Percentiles rank a stretch among this genome's conserved stretches.
Evolutionary conservation across 2,888 invertebrate species (phyloP).

Genomic region (Synanthedon andrenaeformis): DNA sequence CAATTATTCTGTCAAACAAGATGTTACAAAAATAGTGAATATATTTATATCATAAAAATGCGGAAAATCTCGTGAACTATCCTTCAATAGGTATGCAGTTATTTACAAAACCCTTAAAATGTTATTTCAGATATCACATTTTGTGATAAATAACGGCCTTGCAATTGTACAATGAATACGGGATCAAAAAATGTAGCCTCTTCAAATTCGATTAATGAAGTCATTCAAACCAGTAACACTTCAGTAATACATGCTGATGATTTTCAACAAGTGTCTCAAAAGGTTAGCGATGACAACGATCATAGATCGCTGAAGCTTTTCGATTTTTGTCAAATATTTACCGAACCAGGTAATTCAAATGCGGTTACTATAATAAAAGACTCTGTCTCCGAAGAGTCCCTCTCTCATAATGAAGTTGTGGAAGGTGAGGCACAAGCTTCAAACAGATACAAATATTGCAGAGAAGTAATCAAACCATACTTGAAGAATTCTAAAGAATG

Average conservation of each 20-base stretch:
- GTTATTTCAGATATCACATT: no score
- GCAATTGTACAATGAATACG: no score
- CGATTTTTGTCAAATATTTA: slow-evolving; percentile 21
- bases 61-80: no score
- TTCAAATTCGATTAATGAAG: background rate
- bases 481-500: slow-evolving; percentile 17
- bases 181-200: background rate
- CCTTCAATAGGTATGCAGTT: no score
- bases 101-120: no score
- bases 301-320: slow-evolving; percentile 15
- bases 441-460: slow-evolving; percentile 23
- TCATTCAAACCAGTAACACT: background rate
- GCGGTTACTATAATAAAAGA: slow-evolving; percentile 21
- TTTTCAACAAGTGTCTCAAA: background rate
- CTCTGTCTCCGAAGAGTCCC: slow-evolving; percentile 20
- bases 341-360: slow-evolving; percentile 17
- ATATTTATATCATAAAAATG: no score
- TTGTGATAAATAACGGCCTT: no score
- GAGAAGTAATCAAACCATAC: slow-evolving; percentile 31
- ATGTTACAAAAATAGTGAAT: no score
- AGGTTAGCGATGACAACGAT: slow-evolving; percentile 8
- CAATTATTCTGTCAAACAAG: no score
- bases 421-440: background rate
- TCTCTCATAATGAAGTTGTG: background rate
- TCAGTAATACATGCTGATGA: background rate